Evolutionary conservation across 2,113 vertebrate species (phyloP), one percentile per base, ranked within the genome.

Genomic region (Orcinus orca): DNA sequence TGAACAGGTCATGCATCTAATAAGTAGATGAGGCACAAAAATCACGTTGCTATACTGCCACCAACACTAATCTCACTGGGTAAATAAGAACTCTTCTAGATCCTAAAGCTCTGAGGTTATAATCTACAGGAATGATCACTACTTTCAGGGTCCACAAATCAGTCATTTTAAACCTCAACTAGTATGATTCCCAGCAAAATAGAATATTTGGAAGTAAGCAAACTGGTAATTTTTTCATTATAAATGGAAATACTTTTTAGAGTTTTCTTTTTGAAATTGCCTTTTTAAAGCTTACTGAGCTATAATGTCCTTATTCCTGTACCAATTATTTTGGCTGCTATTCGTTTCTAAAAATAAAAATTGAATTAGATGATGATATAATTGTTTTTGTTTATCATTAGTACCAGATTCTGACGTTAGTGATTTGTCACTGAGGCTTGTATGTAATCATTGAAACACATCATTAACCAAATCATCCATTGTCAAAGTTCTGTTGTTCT

Each of bases 341-440:
- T 76, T 88, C 62, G 50, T 67, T 92, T 88, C 58, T 1, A 77
- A 91, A 96, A 73, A 55, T 85, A 82, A 68, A 60, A 12, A 15
- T 91, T n/a, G 36, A 76, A 65, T 92, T 89, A 88, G 60, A 60
- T 60, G 65, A 60, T 58, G 11, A 58, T 68, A 12, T 68, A 92
- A 77, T 82, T 76, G 33, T 77, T 53, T 73, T 53, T 93, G 10
- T 84, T 90, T 74, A 55, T 83, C 68, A 53, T 77, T 90, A 73
- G 3, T 74, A 70, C 63, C 41, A 87, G 74, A 92, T 95, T 97
- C 95, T 87, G 77, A 95, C 31, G 21, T 92, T 88, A 80, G n/a
- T 82, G 58, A 62, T 93, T 93, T 95, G 53, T 85, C n/a, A 47
- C 25, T 85, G 71, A 68, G n/a, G 62, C 33, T 65, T 91, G 3